phyloP scores from a whole-genome alignment of 2,888 invertebrate genomes.

The Ichneumoninae sp. region DNA sequence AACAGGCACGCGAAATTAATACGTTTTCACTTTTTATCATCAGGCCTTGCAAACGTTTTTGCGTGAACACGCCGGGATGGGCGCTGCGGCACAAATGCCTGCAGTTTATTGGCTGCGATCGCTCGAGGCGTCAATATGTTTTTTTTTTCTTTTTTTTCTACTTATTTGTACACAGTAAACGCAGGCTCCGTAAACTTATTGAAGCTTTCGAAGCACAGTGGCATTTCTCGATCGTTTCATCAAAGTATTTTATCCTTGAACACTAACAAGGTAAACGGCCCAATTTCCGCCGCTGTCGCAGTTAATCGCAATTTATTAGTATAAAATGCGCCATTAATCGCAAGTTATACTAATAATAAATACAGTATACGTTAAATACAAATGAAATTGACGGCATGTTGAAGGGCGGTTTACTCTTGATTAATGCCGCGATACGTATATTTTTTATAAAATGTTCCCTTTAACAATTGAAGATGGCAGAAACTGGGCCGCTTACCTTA shows the following conservation, averaged over 20 bases:
- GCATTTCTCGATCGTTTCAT: not conserved
- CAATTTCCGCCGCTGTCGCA: no score
- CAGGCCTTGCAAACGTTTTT: slow-evolving; percentile 7
- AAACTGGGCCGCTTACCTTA: no score
- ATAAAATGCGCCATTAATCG: no score
- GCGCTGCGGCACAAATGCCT: not conserved
- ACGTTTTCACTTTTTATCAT: slow-evolving; percentile 34
- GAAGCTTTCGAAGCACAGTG: not conserved
- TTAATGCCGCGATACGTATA: no score
- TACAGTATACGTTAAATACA: no score
- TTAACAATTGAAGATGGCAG: no score
- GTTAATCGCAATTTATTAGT: no score
- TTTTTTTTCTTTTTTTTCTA: not conserved
- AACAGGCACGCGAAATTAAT: slow-evolving; percentile 45
- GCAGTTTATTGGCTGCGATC: slow-evolving; percentile 35
- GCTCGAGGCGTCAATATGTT: slow-evolving; percentile 12
- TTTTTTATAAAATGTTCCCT: no score
- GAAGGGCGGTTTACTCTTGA: no score
- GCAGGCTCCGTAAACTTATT: not conserved
- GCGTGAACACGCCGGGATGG: not conserved
- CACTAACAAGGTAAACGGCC: no score
- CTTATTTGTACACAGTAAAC: not conserved
- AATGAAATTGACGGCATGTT: no score
- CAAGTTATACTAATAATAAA: no score
- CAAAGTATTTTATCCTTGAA: not conserved